Base-by-base conservation (phyloP, 2,113 vertebrate species). In the Salvelinus alpinus region DNA sequence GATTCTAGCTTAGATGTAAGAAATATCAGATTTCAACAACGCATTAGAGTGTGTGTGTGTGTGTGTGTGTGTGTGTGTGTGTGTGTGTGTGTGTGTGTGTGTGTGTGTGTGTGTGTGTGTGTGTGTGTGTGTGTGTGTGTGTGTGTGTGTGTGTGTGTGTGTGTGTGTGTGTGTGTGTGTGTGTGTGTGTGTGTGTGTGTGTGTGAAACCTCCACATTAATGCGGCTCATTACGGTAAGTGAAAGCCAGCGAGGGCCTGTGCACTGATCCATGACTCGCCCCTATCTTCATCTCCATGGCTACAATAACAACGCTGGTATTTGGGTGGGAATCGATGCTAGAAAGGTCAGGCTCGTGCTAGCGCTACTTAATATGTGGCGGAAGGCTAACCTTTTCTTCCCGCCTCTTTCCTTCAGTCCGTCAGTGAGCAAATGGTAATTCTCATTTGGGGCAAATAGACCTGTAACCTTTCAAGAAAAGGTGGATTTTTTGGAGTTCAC, bases 311-410 rank as follows among this genome's bases (percentile, higher is more conserved):
- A 69, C 80, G 72, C 72, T 79, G 83, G 72, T 90, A 82, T 88
- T 83, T 82, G 75, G 68, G 25, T 5, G 64, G 81, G 76, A 44
- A 82, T 76, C 62, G 71, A 77, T 81, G 75, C 48, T 75, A 57
- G 44, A 90, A 89, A 88, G 84, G 88, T 87, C 86, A 85, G 27
- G 31, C 73, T 75, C 78, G 77, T 73, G 47, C 67, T 34, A 31
- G 47, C n/a, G 27, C 22, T 2, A 38, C 78, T 84, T 82, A 76
- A 80, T 81, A 77, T 31, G 69, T 60, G 13, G 64, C 82, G 71
- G 66, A 78, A 59, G 34, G 29, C 12, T 31, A 71, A 77, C 76
- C 76, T 82, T 79, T 78, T 68, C 72, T 70, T 78, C 72, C 70
- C 62, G 11, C 51, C 11, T 60, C 11, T 62, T 60, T 72, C 73